These are phyloP conservation scores for Hydrotaea cyrtoneurina DNA, from an alignment of 2,888 invertebrate genomes.

Conservation along the genomic window DNA sequence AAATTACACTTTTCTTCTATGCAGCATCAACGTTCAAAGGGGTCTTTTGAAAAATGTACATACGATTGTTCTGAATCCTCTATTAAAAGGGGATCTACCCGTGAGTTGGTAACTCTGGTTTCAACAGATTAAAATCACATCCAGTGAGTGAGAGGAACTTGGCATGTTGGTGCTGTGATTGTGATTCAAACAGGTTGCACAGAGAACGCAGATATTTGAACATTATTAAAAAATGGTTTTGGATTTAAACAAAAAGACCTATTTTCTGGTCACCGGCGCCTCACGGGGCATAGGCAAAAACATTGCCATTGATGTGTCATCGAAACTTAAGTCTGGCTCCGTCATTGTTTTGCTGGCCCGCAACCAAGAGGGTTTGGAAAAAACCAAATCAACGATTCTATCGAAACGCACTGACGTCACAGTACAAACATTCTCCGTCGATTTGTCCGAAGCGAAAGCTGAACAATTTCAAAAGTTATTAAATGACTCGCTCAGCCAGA, in stretches of 20 bases:
- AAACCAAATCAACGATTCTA: constrained; percentile 80
- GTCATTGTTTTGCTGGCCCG: constrained; percentile 89
- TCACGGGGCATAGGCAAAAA: constrained; percentile 93
- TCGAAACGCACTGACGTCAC: constrained; percentile 78
- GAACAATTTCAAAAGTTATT: constrained; percentile 81
- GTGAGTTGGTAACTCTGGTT: constrained; percentile 5
- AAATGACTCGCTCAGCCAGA: constrained; percentile 75
- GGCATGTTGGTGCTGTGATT: not conserved
- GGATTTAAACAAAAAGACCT: constrained; percentile 84
- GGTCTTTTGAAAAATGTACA: no score
- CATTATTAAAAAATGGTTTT: constrained; percentile 79
- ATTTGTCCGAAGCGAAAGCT: constrained; percentile 82
- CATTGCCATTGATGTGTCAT: constrained; percentile 84
- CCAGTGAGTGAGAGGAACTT: not conserved
- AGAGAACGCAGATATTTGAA: not conserved
- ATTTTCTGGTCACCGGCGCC: constrained; percentile 91
- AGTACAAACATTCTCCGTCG: constrained; percentile 82
- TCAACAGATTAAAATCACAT: constrained; percentile 13
- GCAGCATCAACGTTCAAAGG: no score
- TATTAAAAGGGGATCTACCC: no score
- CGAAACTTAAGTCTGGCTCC: constrained; percentile 85
- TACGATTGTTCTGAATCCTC: no score
- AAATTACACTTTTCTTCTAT: no score
- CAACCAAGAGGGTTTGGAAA: constrained; percentile 84
- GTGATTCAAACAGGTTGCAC: constrained; percentile 42